Evolutionary conservation across 2,888 invertebrate genomes (phyloP).

Genomic region (Ectemnius cavifrons): DNA sequence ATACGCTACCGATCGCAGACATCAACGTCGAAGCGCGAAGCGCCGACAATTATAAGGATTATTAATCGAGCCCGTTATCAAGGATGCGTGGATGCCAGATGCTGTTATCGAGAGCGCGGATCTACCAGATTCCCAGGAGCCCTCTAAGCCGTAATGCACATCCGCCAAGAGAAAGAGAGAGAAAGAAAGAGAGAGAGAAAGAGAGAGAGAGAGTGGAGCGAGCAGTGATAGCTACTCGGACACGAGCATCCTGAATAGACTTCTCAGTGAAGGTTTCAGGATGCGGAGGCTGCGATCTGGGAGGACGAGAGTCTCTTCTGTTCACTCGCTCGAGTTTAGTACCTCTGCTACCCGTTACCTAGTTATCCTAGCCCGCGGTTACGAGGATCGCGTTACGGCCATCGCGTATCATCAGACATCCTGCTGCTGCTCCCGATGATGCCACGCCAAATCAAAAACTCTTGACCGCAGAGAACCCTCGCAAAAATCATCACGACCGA

Average conservation of each 20-base stretch:
- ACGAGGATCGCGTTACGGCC: slow-evolving; percentile 69
- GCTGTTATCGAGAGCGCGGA: too few species aligned
- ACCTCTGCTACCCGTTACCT: slow-evolving; percentile 71
- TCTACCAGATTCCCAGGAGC: too few species aligned
- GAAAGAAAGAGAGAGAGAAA: too few species aligned
- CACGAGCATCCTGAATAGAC: slow-evolving; percentile 45
- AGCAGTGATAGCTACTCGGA: slow-evolving; percentile 2
- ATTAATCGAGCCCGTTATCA: slow-evolving; percentile 1
- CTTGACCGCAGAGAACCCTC: slow-evolving; percentile 23
- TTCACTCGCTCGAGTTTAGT: slow-evolving; percentile 45
- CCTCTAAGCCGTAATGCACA: too few species aligned
- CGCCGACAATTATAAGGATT: slow-evolving; percentile 5
- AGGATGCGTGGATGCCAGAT: not conserved
- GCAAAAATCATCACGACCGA: slow-evolving; percentile 33
- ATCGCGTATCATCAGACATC: slow-evolving; percentile 60
- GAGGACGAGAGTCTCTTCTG: slow-evolving; percentile 42
- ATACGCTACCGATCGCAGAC: slow-evolving; percentile 1
- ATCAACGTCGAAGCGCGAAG: slow-evolving; percentile 2
- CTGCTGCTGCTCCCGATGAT: slow-evolving; percentile 57
- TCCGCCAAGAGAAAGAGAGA: not conserved
- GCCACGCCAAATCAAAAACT: slow-evolving; percentile 36
- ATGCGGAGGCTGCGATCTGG: slow-evolving; percentile 22
- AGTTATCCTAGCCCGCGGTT: slow-evolving; percentile 71
- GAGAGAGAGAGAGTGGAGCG: too few species aligned
- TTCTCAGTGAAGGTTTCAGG: slow-evolving; percentile 57